Base-by-base conservation (phyloP, 2,888 invertebrate species). In the Resseliella maxima region DNA sequence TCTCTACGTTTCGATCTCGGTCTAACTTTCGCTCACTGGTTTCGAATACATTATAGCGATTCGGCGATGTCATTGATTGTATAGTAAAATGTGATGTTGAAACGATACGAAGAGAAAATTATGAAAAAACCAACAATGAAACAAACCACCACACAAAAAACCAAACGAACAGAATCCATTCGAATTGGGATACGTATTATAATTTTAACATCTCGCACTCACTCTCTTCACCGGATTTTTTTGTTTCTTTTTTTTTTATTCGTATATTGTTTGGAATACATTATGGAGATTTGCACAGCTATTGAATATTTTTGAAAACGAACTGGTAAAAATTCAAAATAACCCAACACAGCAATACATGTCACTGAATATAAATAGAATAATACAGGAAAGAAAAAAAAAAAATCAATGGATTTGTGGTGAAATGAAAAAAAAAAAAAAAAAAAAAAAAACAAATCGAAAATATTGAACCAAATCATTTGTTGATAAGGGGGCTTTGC, bases 241-340 rank as follows among this genome's bases (percentile, higher is more conserved):
- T 72, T 35, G 6, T 0, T 72, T 18, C 2, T 24, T 59, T 72
- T 31, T 15, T 35, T 72, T 72, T 72, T 31, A 31, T 72, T 72
- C 72, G 72, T 72, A 35, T 72, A 72, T 31, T 31, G 72, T 72
- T 72, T 72, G 72, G 72, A 31, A 72, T 72, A 72, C 72, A 72
- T 72, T 72, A 72, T 31, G 72, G 31, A 72, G 72, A 72, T 72
- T 72, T 72, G 72, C 72, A 35, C 72, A 72, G 72, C 72, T 72
- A 31, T 72, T 35, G 18, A 72, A 72, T 35, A 31, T 31, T 31
- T 59, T 5, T 6, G 24, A 1, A 59, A 3, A 24, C 50, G 18
- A 50, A 50, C 50, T 50, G 50, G 24, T 59, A 5, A 59, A 59
- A n/a, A 24, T 24, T 27, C 72, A 31, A 72, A 72, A 72, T 72